These are phyloP conservation scores for Branchinecta lindahli DNA, from an alignment of 1,140 invertebrate genomes.

Conservation along the genomic window DNA sequence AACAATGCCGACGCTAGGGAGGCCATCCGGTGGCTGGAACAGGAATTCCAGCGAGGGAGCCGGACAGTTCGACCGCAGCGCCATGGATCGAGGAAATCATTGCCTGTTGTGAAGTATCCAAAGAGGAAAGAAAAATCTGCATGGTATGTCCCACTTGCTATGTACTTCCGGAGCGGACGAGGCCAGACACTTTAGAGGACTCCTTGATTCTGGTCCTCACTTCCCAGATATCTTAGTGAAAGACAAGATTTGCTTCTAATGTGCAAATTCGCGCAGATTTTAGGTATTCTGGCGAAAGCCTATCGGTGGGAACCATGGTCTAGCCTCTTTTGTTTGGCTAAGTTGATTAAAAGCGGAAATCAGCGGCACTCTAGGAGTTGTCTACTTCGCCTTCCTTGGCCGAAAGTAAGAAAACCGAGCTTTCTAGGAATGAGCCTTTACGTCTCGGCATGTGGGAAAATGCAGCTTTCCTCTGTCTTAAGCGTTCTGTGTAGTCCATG, in stretches of 20 bases:
- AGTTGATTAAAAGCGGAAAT: too few species aligned
- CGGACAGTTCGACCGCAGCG: neutral
- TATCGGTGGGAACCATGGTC: neutral
- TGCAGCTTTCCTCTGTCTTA: too few species aligned
- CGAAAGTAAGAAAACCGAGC: too few species aligned
- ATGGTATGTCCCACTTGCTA: neutral
- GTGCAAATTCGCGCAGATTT: neutral
- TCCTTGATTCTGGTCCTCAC: neutral
- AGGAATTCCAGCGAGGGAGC: neutral
- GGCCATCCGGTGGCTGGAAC: neutral
- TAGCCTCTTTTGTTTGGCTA: too few species aligned
- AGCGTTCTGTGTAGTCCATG: too few species aligned
- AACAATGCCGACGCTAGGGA: neutral
- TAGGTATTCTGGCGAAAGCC: neutral
- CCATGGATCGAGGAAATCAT: neutral
- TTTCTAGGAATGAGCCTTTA: too few species aligned
- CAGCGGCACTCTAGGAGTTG: too few species aligned
- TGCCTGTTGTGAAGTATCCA: conserved; percentile 1
- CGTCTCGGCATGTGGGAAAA: too few species aligned
- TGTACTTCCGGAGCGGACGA: neutral
- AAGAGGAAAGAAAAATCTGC: neutral
- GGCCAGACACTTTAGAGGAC: neutral
- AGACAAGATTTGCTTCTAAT: neutral
- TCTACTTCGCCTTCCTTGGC: too few species aligned
- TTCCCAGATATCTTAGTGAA: neutral